These are phyloP conservation scores for Syngnathus rostellatus DNA, from an alignment of 2,797 vertebrate species.

Conservation along the genomic window DNA sequence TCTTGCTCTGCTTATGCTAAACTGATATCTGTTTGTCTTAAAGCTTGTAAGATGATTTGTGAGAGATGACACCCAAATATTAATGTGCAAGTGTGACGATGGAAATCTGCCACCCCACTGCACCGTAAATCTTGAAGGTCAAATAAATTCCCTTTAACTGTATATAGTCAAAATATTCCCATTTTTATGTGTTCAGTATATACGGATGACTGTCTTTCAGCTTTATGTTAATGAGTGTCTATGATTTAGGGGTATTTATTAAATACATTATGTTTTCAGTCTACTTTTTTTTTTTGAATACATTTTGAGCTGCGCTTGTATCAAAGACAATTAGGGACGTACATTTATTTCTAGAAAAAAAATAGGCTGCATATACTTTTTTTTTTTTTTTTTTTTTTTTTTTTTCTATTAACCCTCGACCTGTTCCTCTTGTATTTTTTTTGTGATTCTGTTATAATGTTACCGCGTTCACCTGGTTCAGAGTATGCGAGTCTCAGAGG, in stretches of 20 bases:
- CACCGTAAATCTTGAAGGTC: neutral
- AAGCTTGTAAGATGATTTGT: neutral
- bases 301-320: neutral
- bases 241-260: constrained; percentile 1
- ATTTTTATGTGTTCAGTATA: neutral
- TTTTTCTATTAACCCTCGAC: neutral
- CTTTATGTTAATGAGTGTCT: neutral
- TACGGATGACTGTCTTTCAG: neutral
- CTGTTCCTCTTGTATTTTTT: neutral
- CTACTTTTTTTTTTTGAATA: constrained; percentile 3
- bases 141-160: neutral
- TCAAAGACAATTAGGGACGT: neutral
- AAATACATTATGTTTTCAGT: neutral
- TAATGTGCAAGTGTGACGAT: neutral
- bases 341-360: neutral
- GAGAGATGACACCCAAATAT: neutral
- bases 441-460: too few relatives aligned
- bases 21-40: neutral
- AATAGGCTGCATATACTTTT: neutral
- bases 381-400: neutral
- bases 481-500: neutral
- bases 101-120: neutral
- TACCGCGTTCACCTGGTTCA: neutral
- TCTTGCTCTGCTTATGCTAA: neutral
- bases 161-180: neutral